Conservation (phyloP, 2,113 vertebrate species). For the Crocuta crocuta region DNA sequence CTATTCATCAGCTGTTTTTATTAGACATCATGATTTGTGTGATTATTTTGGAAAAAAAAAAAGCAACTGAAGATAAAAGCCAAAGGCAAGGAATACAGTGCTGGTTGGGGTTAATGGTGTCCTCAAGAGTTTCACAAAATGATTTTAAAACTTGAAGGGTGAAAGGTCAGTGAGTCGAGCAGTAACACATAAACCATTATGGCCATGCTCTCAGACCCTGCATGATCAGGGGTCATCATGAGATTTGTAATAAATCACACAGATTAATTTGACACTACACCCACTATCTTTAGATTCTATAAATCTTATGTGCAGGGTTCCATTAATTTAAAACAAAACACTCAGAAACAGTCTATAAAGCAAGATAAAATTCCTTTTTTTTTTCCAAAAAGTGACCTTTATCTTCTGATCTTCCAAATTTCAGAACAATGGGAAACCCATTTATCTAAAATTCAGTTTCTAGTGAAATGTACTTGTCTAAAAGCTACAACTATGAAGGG, state of each 20-base stretch:
- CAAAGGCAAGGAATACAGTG: background rate
- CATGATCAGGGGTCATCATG: background rate
- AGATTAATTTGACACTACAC: background rate
- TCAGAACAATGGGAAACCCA: background rate
- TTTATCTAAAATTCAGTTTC: background rate
- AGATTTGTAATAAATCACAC: constrained; percentile 16
- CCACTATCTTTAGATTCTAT: background rate
- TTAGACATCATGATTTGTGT: background rate
- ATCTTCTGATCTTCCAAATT: constrained; percentile 24
- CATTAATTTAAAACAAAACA: background rate
- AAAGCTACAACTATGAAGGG: background rate
- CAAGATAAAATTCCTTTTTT: background rate
- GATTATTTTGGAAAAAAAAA: background rate
- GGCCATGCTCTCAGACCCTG: background rate
- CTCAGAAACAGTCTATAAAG: background rate
- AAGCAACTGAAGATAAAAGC: background rate
- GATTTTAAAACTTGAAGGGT: background rate
- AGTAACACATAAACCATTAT: background rate
- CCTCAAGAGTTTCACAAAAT: background rate
- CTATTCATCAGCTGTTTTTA: background rate
- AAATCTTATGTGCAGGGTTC: background rate
- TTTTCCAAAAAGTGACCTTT: background rate
- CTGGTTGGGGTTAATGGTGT: background rate
- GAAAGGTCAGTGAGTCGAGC: background rate
- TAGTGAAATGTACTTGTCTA: background rate